Evolutionary conservation across 2,113 vertebrate species (phyloP).

Genomic region (Cyanoderma ruficeps): DNA sequence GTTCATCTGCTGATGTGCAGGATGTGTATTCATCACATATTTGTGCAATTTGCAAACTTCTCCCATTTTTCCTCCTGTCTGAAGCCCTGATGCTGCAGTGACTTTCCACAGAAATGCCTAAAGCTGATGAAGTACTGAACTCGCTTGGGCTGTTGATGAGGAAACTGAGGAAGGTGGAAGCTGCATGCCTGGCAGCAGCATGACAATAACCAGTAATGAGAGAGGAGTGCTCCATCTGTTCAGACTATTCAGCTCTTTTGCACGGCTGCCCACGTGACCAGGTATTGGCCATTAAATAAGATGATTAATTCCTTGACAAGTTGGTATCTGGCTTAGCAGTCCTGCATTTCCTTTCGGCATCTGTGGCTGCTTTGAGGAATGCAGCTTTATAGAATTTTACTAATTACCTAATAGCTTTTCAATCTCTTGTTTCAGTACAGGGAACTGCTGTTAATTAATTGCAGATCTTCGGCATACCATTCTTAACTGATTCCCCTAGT

Average conservation of each 20-base stretch:
- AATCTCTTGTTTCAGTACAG: constrained; percentile 2
- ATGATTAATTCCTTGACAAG: constrained; percentile 17
- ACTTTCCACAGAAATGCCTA: neutral
- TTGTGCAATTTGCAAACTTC: neutral
- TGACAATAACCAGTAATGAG: neutral
- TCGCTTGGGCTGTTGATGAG: neutral
- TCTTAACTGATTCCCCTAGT: constrained; percentile 48
- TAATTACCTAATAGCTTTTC: constrained; percentile 50
- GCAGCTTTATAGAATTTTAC: constrained; percentile 21
- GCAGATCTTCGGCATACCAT: constrained; percentile 14
- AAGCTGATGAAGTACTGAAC: neutral
- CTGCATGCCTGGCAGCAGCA: neutral
- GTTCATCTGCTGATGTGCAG: neutral
- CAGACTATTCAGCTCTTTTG: neutral
- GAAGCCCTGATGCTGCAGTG: neutral
- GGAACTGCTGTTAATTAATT: constrained; percentile 40
- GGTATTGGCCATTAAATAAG: constrained; percentile 11
- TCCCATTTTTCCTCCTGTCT: neutral
- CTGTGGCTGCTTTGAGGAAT: constrained; percentile 29
- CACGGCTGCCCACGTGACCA: neutral
- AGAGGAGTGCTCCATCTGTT: neutral
- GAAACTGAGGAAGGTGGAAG: neutral
- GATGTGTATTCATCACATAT: neutral
- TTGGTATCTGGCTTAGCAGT: constrained; percentile 13
- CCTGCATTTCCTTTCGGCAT: neutral